A percentile compares a stretch with the other conserved stretches of the same genome.
Conservation (phyloP, 2,888 invertebrate genomes). For the Melanargia galathea region DNA sequence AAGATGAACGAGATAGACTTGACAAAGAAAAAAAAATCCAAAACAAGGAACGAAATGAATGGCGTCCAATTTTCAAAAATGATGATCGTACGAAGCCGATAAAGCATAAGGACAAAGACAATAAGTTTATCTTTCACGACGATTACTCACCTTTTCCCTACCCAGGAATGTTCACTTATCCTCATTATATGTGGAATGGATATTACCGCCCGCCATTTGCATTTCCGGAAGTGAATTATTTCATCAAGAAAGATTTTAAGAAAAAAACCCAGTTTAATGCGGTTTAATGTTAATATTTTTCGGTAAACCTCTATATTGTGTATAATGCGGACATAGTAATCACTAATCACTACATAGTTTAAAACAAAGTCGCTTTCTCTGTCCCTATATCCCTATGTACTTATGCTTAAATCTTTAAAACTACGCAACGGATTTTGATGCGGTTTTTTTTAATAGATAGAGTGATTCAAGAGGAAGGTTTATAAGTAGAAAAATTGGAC, state of each 20-base stretch:
- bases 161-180: conserved; percentile 53
- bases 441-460: no score
- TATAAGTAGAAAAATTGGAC: no score
- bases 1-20: conserved; percentile 29
- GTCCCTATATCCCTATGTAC: no score
- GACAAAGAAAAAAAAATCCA: not conserved
- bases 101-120: conserved; percentile 52
- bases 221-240: conserved; percentile 49
- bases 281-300: not conserved
- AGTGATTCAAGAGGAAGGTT: no score
- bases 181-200: conserved; percentile 51
- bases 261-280: conserved; percentile 41
- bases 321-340: not conserved
- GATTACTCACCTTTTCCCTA: conserved; percentile 44
- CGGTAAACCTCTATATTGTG: not conserved
- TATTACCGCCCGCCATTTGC: conserved; percentile 45
- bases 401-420: no score
- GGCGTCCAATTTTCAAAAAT: conserved; percentile 49
- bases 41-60: conserved; percentile 36
- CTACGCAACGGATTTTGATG: no score
- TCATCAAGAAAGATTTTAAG: conserved; percentile 51
- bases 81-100: conserved; percentile 52
- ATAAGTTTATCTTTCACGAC: conserved; percentile 48
- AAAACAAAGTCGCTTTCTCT: no score
- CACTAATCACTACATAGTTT: not conserved